phyloP scores from a whole-genome alignment of 2,888 invertebrate genomes.

The Pyrrhia umbra region DNA sequence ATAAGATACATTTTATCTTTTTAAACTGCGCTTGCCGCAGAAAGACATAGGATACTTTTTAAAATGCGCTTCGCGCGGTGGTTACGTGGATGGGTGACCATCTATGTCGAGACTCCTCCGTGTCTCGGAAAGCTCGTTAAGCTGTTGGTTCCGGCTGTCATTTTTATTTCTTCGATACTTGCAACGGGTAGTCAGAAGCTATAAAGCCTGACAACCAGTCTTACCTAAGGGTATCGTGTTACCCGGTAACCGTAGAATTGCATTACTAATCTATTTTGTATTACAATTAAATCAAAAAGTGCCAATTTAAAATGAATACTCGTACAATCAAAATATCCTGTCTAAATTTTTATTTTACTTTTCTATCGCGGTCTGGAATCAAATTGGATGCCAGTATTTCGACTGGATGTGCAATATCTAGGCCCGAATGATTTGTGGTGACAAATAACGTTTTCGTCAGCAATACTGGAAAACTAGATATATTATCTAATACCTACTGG shows the following conservation, averaged over 20 bases:
- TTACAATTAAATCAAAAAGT: not conserved
- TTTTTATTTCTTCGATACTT: no score
- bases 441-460: constrained; percentile 32
- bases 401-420: constrained; percentile 28
- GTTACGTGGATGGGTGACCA: no score
- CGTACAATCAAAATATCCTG: not conserved
- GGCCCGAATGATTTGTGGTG: constrained; percentile 38
- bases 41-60: no score
- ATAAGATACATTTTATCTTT: no score
- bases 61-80: no score
- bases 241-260: not conserved
- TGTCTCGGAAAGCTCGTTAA: no score
- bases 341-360: not conserved
- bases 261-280: no score
- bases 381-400: constrained; percentile 33
- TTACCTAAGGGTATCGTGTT: not conserved
- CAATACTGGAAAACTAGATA: not conserved
- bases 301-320: not conserved
- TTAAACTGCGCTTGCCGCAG: no score
- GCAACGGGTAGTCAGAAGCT: no score
- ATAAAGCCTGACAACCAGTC: not conserved
- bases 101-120: no score
- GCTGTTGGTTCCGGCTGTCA: no score
- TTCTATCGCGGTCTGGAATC: constrained; percentile 17
- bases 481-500: constrained; percentile 11